These are phyloP conservation scores for Rhynchophorus ferrugineus DNA, from an alignment of 1,140 invertebrate genomes.

Conservation along the genomic window DNA sequence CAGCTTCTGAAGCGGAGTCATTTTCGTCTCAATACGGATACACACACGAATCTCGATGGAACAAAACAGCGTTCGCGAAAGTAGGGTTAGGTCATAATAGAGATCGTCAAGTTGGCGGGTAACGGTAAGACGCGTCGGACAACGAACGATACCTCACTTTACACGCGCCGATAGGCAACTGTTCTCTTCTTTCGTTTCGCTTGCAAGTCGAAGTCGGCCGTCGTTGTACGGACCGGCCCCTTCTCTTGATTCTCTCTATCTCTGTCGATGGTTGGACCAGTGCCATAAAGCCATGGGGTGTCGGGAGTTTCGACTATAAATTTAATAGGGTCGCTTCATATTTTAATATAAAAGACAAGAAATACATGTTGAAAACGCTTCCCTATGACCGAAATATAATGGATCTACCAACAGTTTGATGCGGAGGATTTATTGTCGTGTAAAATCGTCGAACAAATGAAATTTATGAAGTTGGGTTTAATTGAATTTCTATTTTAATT, in stretches of 20 bases:
- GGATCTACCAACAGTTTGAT: too few species aligned
- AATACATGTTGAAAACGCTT: too few species aligned
- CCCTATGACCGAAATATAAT: too few species aligned
- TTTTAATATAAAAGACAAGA: too few species aligned
- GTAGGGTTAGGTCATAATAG: slow-evolving; percentile 3
- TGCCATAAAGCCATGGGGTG: neutral
- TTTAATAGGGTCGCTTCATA: too few species aligned
- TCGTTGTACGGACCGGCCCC: neutral
- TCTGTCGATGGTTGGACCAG: neutral
- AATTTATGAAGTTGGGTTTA: too few species aligned
- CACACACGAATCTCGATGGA: too few species aligned
- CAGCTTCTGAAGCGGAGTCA: neutral
- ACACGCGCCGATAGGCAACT: slow-evolving; percentile 18
- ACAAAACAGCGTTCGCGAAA: neutral
- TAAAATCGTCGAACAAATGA: too few species aligned
- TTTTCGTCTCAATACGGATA: too few species aligned
- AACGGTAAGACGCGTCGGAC: neutral
- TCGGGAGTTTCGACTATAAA: neutral
- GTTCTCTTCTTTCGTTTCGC: slow-evolving; percentile 10
- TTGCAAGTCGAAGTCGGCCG: neutral
- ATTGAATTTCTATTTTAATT: too few species aligned
- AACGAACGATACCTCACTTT: neutral
- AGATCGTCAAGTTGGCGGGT: slow-evolving; percentile 4
- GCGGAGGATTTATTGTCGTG: too few species aligned
- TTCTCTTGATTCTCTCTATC: neutral